Evolutionary conservation across 2,113 vertebrate genomes (phyloP), one percentile per base, ranked within the genome.

Genomic region (Perca flavescens): DNA sequence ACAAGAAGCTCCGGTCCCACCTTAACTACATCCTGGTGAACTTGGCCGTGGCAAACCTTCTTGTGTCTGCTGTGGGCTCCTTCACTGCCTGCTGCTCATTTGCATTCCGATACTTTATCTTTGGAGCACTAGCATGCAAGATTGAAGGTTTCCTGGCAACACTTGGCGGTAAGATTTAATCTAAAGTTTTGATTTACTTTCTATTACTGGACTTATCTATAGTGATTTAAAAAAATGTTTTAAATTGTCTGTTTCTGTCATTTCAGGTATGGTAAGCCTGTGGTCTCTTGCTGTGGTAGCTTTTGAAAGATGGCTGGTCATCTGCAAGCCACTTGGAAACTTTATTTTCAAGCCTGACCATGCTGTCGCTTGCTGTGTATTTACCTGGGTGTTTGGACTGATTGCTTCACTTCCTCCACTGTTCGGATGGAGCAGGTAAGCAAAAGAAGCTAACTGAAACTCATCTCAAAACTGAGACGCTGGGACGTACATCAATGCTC

Each of bases 11-110:
- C 0, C 80, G 94, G 5, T 95, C 95, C 21, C 95, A 95, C 61
- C 95, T 96, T 65, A 96, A 96, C 94, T 96, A 94, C 92, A 96
- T 96, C 92, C 92, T 96, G 75, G 92, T 96, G 22, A 96, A 96
- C 92, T 50, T 96, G 91, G 90, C 96, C 0, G 4, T 93, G 4
- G 58, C 95, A 34, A 96, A 96, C 87, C 94, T 96, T 46, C 21
- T 96, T 1, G 94, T 96, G 19, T 73, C 95, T 40, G 9, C 14
- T 21, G 83, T 96, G 6, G 95, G 94, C 28, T 95, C 95, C 70
- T 94, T 89, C 78, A 89, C 91, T 1, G 89, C 90, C 52, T 92
- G 64, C 86, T 88, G 75, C 78, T 82, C 77, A 82, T 96, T 96
- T 83, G 58, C 72, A 2, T 40, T 58, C 28, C 94, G 64, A 87